These are phyloP conservation scores for Folsomia candida DNA, from an alignment of 2,888 invertebrate species.

Conservation along the genomic window DNA sequence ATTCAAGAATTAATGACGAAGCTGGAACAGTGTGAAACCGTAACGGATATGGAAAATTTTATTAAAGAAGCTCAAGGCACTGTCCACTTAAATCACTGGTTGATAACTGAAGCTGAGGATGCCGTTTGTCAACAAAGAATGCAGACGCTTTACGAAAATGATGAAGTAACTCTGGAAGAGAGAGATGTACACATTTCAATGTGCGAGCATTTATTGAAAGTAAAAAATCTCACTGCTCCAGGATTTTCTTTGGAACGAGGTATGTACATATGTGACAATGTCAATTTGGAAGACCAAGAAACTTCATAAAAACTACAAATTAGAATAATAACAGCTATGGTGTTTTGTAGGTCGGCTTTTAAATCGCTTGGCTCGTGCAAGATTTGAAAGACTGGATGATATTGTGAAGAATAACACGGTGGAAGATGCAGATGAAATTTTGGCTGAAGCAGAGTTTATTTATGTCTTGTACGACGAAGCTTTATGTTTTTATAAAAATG, in stretches of 20 bases:
- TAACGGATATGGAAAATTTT: conserved; percentile 7
- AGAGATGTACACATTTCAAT: conserved; percentile 19
- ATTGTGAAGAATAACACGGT: background rate
- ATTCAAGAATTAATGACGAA: conserved; percentile 5
- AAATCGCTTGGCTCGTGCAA: conserved; percentile 1
- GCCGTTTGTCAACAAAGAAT: conserved; percentile 14
- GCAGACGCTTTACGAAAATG: background rate
- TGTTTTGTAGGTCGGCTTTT: background rate
- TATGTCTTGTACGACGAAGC: conserved; percentile 1
- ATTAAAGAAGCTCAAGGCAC: conserved; percentile 5
- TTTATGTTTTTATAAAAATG: conserved; percentile 7
- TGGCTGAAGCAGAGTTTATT: background rate
- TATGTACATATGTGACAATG: conserved; percentile 1
- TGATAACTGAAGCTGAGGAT: conserved; percentile 18
- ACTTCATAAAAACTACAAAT: no score
- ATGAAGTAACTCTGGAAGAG: conserved; percentile 14
- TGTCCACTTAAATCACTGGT: conserved; percentile 11
- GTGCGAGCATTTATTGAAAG: conserved; percentile 31
- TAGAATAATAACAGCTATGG: background rate
- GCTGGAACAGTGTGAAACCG: conserved; percentile 12
- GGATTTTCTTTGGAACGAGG: conserved; percentile 37
- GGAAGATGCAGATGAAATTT: background rate
- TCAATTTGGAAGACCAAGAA: no score
- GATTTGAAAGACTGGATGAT: background rate
- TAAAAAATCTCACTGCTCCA: conserved; percentile 32